Conservation (phyloP, 2,113 vertebrate genomes). For the Leucopternis melanops region DNA sequence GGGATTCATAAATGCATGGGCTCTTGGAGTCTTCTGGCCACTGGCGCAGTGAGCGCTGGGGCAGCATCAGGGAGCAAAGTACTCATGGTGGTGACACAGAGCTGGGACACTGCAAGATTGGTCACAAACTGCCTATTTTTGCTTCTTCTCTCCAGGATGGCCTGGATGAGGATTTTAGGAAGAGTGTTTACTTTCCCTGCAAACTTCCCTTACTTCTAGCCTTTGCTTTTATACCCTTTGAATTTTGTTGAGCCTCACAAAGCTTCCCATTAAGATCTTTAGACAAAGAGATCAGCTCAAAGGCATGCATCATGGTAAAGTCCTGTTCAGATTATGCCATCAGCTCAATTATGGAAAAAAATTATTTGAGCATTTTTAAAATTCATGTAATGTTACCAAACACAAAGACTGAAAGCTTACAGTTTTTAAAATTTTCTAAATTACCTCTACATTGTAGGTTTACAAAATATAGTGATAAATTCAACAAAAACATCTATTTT, state of each 20-base stretch:
- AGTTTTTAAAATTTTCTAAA: neutral
- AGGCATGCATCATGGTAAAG: neutral
- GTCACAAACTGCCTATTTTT: neutral
- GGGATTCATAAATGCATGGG: neutral
- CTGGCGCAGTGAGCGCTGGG: rapidly evolving
- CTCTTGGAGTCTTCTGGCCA: neutral
- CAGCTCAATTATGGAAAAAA: neutral
- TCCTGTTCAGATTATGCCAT: neutral
- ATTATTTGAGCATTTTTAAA: neutral
- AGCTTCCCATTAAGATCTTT: neutral
- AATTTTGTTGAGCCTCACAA: neutral
- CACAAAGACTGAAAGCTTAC: neutral
- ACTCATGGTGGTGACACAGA: rapidly evolving
- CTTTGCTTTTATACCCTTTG: neutral
- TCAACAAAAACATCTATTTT: neutral
- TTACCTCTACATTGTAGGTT: neutral
- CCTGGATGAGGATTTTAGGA: neutral
- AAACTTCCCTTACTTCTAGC: neutral
- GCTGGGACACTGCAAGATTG: neutral
- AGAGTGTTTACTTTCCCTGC: neutral
- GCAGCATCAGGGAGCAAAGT: neutral
- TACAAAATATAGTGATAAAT: neutral
- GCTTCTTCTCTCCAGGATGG: neutral
- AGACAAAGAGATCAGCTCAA: neutral
- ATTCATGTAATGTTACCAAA: neutral